These are phyloP conservation scores for Sycophila texana DNA, from an alignment of 2,888 invertebrate genomes.

Conservation along the genomic window DNA sequence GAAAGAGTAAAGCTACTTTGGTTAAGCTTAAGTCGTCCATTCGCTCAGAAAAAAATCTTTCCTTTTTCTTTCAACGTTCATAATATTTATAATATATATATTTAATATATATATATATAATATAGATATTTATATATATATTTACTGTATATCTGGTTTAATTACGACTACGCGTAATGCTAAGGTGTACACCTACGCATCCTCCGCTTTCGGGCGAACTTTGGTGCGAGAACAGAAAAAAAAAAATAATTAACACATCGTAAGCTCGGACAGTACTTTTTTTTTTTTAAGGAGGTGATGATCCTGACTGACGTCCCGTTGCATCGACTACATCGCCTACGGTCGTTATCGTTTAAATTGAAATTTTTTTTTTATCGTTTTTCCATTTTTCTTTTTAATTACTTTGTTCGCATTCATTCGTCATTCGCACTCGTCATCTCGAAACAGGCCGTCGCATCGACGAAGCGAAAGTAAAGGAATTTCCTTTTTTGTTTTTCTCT, in stretches of 20 bases:
- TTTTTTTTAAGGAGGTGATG: constrained; percentile 28
- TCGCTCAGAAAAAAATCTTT: constrained; percentile 48
- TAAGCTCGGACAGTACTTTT: constrained; percentile 37
- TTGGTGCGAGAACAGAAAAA: constrained; percentile 53
- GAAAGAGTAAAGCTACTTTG: constrained; percentile 53
- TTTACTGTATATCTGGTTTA: constrained; percentile 46
- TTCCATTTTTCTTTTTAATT: constrained; percentile 42
- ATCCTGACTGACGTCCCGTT: constrained; percentile 55
- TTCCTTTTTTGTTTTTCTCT: constrained; percentile 5
- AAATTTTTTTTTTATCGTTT: constrained; percentile 36
- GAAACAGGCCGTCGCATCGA: constrained; percentile 8
- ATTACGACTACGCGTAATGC: constrained; percentile 49
- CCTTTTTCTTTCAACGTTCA: constrained; percentile 49
- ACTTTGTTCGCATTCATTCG: constrained; percentile 2
- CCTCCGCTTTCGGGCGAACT: constrained; percentile 52
- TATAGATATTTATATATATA: constrained; percentile 44
- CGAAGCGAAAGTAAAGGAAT: constrained; percentile 44
- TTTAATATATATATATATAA: constrained; percentile 52
- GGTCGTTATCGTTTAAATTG: constrained; percentile 51
- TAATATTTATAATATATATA: constrained; percentile 57
- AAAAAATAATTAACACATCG: constrained; percentile 7
- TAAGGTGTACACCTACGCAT: constrained; percentile 52
- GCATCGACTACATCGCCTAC: constrained; percentile 50
- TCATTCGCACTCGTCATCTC: constrained; percentile 1
- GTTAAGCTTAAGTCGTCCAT: constrained; percentile 42